These are phyloP conservation scores for Tetragonisca angustula DNA, from an alignment of 2,888 invertebrate genomes.

Conservation along the genomic window DNA sequence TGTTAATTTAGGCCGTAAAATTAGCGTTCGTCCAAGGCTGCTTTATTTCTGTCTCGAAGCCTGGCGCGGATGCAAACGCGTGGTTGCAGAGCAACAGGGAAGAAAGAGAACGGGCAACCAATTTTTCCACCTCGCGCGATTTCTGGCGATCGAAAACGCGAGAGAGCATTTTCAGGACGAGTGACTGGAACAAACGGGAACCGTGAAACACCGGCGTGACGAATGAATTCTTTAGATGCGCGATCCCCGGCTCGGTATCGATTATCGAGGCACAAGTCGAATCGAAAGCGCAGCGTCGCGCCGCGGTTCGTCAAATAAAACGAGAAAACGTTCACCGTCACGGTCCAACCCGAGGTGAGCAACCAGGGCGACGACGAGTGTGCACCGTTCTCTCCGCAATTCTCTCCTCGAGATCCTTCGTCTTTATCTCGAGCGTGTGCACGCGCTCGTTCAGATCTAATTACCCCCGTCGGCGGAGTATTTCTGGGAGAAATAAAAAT, in stretches of 20 bases:
- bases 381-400: slow-evolving; percentile 12
- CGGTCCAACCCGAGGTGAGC: slow-evolving; percentile 35
- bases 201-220: neutral
- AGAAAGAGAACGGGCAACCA: too few relatives aligned
- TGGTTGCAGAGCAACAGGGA: neutral
- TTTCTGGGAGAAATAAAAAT: neutral
- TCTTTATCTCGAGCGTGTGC: slow-evolving; percentile 10
- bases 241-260: slow-evolving; percentile 34
- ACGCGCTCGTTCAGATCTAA: neutral
- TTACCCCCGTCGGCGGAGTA: neutral
- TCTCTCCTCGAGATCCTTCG: slow-evolving; percentile 24
- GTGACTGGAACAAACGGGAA: neutral
- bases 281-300: slow-evolving; percentile 9
- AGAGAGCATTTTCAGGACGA: slow-evolving; percentile 5
- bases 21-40: slow-evolving; percentile 46
- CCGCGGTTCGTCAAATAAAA: slow-evolving; percentile 15
- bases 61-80: slow-evolving; percentile 31
- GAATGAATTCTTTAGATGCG: slow-evolving; percentile 47
- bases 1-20: slow-evolving; percentile 44
- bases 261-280: slow-evolving; percentile 39
- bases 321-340: slow-evolving; percentile 34
- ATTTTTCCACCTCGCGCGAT: neutral
- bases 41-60: slow-evolving; percentile 36
- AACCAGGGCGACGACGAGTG: neutral
- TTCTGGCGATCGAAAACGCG: neutral